Evolutionary conservation across 2,113 vertebrate genomes (phyloP).

Genomic region (Oncorhynchus nerka): DNA sequence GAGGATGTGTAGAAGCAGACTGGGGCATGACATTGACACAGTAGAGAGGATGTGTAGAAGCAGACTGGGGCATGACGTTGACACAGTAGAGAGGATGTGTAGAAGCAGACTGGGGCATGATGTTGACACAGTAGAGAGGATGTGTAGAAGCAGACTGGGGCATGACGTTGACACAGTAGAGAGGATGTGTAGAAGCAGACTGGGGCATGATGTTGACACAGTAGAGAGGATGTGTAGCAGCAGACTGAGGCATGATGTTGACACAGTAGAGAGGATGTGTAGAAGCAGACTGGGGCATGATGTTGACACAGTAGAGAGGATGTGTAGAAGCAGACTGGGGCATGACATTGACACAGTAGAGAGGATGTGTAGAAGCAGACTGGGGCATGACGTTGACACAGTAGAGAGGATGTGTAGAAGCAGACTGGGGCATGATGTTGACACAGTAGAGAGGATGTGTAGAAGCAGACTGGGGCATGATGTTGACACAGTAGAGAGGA

Average conservation of each 20-base stretch:
- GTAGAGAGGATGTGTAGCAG: neutral
- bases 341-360: too few relatives aligned
- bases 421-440: neutral
- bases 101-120: too few relatives aligned
- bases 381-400: too few relatives aligned
- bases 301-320: too few relatives aligned
- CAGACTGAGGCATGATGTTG: neutral
- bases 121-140: too few relatives aligned
- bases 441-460: neutral
- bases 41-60: too few relatives aligned
- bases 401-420: too few relatives aligned
- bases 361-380: too few relatives aligned
- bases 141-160: neutral
- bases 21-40: too few relatives aligned
- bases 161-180: neutral
- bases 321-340: too few relatives aligned
- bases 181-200: neutral
- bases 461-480: neutral
- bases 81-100: too few relatives aligned
- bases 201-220: neutral
- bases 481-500: neutral
- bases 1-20: neutral
- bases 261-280: neutral
- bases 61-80: too few relatives aligned
- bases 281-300: neutral